Evolutionary conservation across 2,113 vertebrate species (phyloP).

Genomic region (Herpailurus yagouaroundi): DNA sequence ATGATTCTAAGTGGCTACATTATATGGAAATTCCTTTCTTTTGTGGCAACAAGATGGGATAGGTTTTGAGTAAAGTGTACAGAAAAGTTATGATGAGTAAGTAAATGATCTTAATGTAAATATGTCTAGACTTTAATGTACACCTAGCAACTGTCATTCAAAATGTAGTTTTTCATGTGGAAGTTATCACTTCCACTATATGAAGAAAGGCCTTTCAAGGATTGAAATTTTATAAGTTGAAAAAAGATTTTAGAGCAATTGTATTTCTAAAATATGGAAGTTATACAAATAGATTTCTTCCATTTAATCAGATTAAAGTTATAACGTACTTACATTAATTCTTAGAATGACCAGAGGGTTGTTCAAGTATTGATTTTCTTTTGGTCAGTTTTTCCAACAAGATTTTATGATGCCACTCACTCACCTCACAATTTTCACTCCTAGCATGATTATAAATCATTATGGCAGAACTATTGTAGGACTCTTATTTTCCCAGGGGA

Average conservation of each 20-base stretch:
- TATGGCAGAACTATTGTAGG: background rate
- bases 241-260: background rate
- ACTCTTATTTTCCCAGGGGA: background rate
- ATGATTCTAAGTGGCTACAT: background rate
- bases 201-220: background rate
- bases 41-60: background rate
- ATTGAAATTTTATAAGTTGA: background rate
- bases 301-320: constrained; percentile 28
- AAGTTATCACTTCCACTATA: background rate
- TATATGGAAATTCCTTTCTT: background rate
- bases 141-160: background rate
- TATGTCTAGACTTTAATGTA: background rate
- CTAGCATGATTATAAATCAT: background rate
- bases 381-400: background rate
- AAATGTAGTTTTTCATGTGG: background rate
- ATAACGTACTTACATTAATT: background rate
- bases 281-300: background rate
- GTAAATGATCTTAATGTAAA: background rate
- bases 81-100: background rate
- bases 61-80: background rate
- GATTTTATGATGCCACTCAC: background rate
- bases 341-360: constrained; percentile 9
- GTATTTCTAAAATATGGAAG: constrained; percentile 26
- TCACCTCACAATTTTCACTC: background rate
- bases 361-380: background rate